Evolutionary conservation across 1,140 invertebrate species (phyloP), one percentile per base, ranked within the genome.

Genomic region (Chrysoperla carnea): DNA sequence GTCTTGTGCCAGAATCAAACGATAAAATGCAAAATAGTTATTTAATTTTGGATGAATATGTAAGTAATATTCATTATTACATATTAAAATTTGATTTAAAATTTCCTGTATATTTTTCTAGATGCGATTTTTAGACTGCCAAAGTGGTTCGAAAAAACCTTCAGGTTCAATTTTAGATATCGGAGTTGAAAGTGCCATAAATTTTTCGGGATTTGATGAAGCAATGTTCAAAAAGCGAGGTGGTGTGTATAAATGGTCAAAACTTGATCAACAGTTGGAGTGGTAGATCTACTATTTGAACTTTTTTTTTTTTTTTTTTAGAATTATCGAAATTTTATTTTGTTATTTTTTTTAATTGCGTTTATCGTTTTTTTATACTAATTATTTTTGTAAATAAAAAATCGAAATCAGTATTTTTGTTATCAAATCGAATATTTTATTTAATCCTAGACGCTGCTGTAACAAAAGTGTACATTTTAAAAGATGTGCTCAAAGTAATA

Each of bases 51-150:
- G 67, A 69, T 46, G 67, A 69, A 57, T 61, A 62, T 47, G 60
- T 62, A 52, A 50, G 56, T 39, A 9, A 15, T 14, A 28, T 27
- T 42, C 14, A 40, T 15, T 27, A 11, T 29, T 13, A 23, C 11
- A 11, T 2, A 3, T 29, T 7, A 13, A 14, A 4, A 15, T 23
- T 9, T 12, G 41, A n/a, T 7, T 42, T 29, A 29, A 33, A 4
- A 4, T n/a, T 11, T 11, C 31, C n/a, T 31, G 29, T 31, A 33
- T 12, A 33, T 33, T 33, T 33, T 33, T 55, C 37, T 44, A 67
- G 60, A 67, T 70, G 65, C 39, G 67, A 43, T 70, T 70, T 50
- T 50, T 70, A n/a, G 64, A 68, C 43, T 68, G 66, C 42, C 54
- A 52, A 1, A 47, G 52, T 31, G 63, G 59, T n/a, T 48, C 51